Evolutionary conservation across 2,888 invertebrate species (phyloP).

Genomic region (Thymelicus acteon): DNA sequence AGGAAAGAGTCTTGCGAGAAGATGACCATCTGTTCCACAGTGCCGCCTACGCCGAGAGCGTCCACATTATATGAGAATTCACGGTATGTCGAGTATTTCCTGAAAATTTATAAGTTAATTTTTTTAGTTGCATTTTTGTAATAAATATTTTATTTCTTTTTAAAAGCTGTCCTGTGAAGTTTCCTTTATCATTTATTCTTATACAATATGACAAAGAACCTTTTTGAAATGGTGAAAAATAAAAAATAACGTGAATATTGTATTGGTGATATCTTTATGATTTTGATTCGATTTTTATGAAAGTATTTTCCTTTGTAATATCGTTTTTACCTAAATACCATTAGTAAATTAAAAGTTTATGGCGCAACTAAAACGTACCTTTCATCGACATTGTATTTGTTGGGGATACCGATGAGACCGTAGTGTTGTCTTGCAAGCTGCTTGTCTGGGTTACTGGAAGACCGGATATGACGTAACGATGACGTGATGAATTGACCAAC

Average conservation of each 20-base stretch:
- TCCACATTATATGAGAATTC: slow-evolving; percentile 90
- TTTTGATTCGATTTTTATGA: too few species aligned
- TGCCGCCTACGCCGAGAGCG: slow-evolving; percentile 88
- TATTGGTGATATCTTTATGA: too few species aligned
- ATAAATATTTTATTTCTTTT: too few species aligned
- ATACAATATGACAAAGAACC: too few species aligned
- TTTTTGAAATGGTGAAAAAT: too few species aligned
- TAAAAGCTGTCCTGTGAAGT: too few species aligned
- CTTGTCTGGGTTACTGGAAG: slow-evolving; percentile 91
- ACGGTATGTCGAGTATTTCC: slow-evolving; percentile 92
- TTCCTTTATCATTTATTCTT: too few species aligned
- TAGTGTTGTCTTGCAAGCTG: slow-evolving; percentile 81
- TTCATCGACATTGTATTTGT: slow-evolving; percentile 87
- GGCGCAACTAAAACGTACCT: slow-evolving; percentile 60
- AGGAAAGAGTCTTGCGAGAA: slow-evolving; percentile 93
- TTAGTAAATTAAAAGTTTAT: too few species aligned
- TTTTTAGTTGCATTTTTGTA: background rate
- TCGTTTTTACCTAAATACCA: too few species aligned
- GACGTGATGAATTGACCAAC: slow-evolving; percentile 95
- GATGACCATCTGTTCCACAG: slow-evolving; percentile 89
- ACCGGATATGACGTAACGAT: slow-evolving; percentile 90
- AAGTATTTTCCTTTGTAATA: too few species aligned
- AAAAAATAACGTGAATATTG: too few species aligned
- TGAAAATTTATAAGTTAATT: slow-evolving; percentile 43
- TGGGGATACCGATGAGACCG: slow-evolving; percentile 80